Conservation (phyloP, 2,888 invertebrate genomes). For the Elegia similella region DNA sequence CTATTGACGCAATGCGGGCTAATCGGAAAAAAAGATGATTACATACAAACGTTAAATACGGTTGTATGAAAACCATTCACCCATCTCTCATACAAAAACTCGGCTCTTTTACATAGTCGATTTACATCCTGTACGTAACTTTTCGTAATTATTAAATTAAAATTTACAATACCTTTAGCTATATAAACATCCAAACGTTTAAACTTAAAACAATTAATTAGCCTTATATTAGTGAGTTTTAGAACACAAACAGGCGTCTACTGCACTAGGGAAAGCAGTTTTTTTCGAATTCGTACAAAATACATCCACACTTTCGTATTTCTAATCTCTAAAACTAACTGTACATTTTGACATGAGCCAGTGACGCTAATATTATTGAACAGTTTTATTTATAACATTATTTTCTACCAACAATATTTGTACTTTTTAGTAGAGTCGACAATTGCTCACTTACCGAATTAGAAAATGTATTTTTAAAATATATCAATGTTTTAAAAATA, state of each 20-base stretch:
- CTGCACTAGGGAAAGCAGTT: conserved; percentile 13
- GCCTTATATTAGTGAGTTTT: conserved; percentile 8
- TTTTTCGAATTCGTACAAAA: conserved; percentile 8
- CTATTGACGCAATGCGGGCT: too few species aligned
- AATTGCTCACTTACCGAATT: too few species aligned
- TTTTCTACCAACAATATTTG: background rate
- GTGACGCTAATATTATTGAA: background rate
- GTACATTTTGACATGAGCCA: conserved; percentile 11
- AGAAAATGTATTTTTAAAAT: too few species aligned
- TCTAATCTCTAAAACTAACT: conserved; percentile 1
- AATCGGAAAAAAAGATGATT: too few species aligned
- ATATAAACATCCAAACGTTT: background rate
- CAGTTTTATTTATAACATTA: background rate
- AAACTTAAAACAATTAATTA: background rate
- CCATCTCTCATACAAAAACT: too few species aligned
- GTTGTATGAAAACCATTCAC: too few species aligned
- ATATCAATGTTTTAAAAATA: too few species aligned
- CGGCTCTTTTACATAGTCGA: too few species aligned
- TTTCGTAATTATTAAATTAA: too few species aligned
- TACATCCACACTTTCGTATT: conserved; percentile 9
- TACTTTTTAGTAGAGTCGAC: background rate
- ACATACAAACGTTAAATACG: too few species aligned
- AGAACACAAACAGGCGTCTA: conserved; percentile 16
- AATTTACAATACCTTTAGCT: background rate
- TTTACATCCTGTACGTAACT: too few species aligned